Evolutionary conservation across 2,797 vertebrate species (phyloP), one percentile per base, ranked within the genome.

Genomic region (Ambastaia sidthimunki): DNA sequence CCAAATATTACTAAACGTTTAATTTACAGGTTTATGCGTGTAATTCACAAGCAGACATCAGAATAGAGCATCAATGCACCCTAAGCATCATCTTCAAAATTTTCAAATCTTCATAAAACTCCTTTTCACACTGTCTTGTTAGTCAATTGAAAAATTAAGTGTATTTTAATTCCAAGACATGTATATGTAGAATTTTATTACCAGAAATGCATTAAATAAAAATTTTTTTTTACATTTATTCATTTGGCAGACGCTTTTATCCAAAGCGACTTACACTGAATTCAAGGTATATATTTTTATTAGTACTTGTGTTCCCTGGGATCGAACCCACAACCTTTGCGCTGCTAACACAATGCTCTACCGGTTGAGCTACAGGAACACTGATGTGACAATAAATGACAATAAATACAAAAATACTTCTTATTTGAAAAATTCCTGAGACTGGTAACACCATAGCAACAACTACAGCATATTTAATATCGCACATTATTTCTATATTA

Each of bases 101-200:
- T 13, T 73, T 7, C 9, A 11, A 11, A 44, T 44, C 10, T 44
- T 44, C 10, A 44, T 2, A 44, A 62, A 62, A 28, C 7, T 19
- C 25, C 11, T 60, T 74, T 4, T 9, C 6, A 37, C 34, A 37
- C 10, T 10, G 9, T 60, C 23, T 71, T 41, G 37, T 55, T 54
- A n/a, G 34, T 75, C 48, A 54, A 34, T 37, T 75, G 1, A 75
- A 75, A 54, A 54, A 75, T 23, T 65, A 54, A 75, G n/a, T 66
- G 50, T 48, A n/a, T 54, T 65, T 75, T 25, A 75, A 37, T 54
- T 19, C n/a, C 28, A 66, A 19, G 47, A 75, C 60, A 18, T 44
- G 41, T 10, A 44, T 21, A 10, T 41, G 7, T 18, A 23, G 19
- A 31, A 41, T 28, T 75, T 75, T 54, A 41, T 66, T 66, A 37